Evolutionary conservation across 2,113 vertebrate genomes (phyloP).

Genomic region (Gymnarchus niloticus): DNA sequence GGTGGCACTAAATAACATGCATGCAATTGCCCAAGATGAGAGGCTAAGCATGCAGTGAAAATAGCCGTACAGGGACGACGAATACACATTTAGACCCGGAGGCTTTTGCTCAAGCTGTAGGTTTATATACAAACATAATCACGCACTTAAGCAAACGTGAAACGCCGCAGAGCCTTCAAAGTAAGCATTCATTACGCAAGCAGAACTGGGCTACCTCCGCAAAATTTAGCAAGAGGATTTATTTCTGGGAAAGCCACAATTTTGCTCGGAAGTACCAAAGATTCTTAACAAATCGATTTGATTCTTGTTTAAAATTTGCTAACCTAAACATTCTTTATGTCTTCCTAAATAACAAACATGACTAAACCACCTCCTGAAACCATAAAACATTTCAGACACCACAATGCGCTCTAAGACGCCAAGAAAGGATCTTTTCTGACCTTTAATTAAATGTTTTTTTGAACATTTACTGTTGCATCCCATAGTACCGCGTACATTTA

Average conservation of each 20-base stretch:
- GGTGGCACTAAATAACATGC: background rate
- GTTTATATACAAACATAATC: background rate
- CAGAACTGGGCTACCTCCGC: background rate
- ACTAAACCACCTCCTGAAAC: background rate
- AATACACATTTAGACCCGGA: background rate
- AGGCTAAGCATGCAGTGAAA: background rate
- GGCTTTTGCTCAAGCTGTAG: background rate
- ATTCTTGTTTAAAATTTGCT: background rate
- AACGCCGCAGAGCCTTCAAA: background rate
- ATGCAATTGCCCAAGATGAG: background rate
- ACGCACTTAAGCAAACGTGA: background rate
- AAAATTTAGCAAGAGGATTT: constrained; percentile 1
- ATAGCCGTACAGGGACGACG: background rate
- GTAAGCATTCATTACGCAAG: background rate
- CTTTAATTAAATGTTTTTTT: constrained; percentile 12
- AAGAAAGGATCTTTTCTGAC: constrained; percentile 5
- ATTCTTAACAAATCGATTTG: background rate
- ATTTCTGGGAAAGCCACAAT: background rate
- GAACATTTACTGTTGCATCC: constrained; percentile 6
- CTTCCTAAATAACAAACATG: constrained; percentile 6
- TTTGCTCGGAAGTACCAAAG: constrained; percentile 8
- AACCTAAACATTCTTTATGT: constrained; percentile 6
- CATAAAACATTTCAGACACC: constrained; percentile 7
- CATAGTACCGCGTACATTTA: constrained; percentile 15
- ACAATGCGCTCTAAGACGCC: constrained; percentile 7